Evolutionary conservation across 2,113 vertebrate genomes (phyloP).

Genomic region (Nothoprocta pentlandii): DNA sequence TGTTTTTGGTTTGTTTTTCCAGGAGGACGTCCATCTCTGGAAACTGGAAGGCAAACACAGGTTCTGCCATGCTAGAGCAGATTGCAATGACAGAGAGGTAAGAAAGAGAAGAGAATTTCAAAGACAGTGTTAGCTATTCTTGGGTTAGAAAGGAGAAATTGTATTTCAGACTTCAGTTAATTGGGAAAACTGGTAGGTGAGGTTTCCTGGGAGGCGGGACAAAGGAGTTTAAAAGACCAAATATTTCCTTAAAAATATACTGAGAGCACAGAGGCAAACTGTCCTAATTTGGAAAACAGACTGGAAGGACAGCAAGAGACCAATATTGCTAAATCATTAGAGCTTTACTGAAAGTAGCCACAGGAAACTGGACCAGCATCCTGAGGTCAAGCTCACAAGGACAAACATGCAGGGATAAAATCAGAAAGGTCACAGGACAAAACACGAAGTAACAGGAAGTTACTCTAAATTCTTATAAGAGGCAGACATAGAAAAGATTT

Average conservation of each 20-base stretch:
- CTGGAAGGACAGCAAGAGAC: conserved; percentile 51
- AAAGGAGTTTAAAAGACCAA: background rate
- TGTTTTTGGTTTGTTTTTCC: conserved; percentile 66
- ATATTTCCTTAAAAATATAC: conserved; percentile 45
- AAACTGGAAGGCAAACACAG: conserved; percentile 99
- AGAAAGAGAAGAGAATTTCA: conserved; percentile 27
- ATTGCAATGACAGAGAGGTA: conserved; percentile 99
- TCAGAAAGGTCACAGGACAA: conserved; percentile 49
- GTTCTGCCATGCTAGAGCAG: conserved; percentile 97
- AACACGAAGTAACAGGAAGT: conserved; percentile 54
- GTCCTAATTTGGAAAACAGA: conserved; percentile 60
- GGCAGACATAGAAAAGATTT: background rate
- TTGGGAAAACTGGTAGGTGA: conserved; percentile 24
- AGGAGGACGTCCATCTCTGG: conserved; percentile 99
- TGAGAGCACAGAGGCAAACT: conserved; percentile 48
- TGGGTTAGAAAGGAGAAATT: conserved; percentile 36
- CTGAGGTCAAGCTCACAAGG: conserved; percentile 28
- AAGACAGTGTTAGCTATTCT: conserved; percentile 11
- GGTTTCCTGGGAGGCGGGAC: conserved; percentile 30
- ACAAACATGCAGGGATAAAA: conserved; percentile 58
- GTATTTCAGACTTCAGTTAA: background rate
- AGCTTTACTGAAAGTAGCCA: conserved; percentile 22
- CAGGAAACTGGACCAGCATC: conserved; percentile 36
- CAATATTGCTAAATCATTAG: conserved; percentile 33
- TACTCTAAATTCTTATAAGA: conserved; percentile 45